Percentiles rank a stretch among this genome's conserved stretches.
Evolutionary conservation across 2,888 invertebrate genomes (phyloP).

Genomic region (Pandemis heparana): DNA sequence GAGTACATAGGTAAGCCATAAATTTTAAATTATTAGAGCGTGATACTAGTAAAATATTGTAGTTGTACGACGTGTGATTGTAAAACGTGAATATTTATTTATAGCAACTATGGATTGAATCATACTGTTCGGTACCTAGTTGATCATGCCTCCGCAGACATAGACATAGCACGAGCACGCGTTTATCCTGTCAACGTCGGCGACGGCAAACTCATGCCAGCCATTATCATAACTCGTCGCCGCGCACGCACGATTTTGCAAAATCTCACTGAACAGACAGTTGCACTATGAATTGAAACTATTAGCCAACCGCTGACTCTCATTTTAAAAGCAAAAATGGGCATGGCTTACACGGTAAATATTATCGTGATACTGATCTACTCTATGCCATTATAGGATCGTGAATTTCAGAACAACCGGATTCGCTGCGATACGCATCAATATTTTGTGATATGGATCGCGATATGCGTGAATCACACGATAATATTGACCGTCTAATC

Average conservation of each 20-base stretch:
- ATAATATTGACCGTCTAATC: too few relatives aligned
- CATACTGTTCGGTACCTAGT: slow-evolving; percentile 16
- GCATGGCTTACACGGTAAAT: too few relatives aligned
- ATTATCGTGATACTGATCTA: too few relatives aligned
- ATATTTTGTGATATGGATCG: too few relatives aligned
- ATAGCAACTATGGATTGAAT: slow-evolving; percentile 32
- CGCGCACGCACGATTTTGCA: slow-evolving; percentile 58
- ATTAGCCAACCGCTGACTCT: slow-evolving; percentile 56
- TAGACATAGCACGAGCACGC: slow-evolving; percentile 36
- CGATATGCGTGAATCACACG: too few relatives aligned
- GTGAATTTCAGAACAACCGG: too few relatives aligned
- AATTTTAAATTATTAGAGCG: background rate
- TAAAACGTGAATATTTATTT: background rate
- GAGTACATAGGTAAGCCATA: background rate
- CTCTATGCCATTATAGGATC: too few relatives aligned
- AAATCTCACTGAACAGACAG: slow-evolving; percentile 55
- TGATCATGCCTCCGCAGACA: slow-evolving; percentile 28
- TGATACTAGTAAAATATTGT: background rate
- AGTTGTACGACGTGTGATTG: background rate
- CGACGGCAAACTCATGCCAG: slow-evolving; percentile 41
- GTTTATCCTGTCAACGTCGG: slow-evolving; percentile 39
- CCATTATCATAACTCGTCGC: slow-evolving; percentile 44
- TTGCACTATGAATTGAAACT: slow-evolving; percentile 63
- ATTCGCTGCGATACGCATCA: too few relatives aligned
- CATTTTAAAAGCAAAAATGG: slow-evolving; percentile 47